Conservation (phyloP, 2,797 vertebrate genomes). For the Lepilemur ruficaudatus region DNA sequence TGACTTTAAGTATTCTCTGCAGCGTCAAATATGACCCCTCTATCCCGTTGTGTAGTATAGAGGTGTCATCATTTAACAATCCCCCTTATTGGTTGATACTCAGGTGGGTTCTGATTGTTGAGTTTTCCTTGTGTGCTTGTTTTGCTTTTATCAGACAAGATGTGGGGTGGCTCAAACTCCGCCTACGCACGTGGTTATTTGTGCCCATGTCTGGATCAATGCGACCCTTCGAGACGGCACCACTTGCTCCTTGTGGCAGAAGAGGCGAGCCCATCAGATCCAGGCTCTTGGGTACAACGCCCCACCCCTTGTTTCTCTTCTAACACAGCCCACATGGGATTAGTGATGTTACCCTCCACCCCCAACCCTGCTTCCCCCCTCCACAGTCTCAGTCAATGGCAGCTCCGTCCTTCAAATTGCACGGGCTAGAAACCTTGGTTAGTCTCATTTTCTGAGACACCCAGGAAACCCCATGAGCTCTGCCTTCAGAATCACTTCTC, state of each 20-base stretch:
- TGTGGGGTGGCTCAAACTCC: not conserved
- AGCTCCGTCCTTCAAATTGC: not conserved
- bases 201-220: not conserved
- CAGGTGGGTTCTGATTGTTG: not conserved
- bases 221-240: not conserved
- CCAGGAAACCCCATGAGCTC: not conserved
- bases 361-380: not conserved
- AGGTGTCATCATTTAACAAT: not conserved
- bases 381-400: not conserved
- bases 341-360: no score
- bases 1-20: not conserved
- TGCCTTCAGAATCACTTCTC: not conserved
- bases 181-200: fast-evolving
- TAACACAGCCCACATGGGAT: not conserved
- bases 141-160: not conserved
- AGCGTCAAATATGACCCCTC: not conserved
- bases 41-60: no score
- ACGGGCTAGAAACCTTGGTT: not conserved
- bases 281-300: not conserved
- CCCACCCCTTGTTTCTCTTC: not conserved
- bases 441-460: not conserved
- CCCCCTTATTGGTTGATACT: not conserved
- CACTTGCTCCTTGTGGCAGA: fast-evolving
- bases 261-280: not conserved
- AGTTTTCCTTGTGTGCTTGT: not conserved